A percentile compares a stretch with the other conserved stretches of the same genome.
These are phyloP conservation scores for Magallana ariakensis DNA, from an alignment of 1,140 invertebrate genomes.

Conservation along the genomic window DNA sequence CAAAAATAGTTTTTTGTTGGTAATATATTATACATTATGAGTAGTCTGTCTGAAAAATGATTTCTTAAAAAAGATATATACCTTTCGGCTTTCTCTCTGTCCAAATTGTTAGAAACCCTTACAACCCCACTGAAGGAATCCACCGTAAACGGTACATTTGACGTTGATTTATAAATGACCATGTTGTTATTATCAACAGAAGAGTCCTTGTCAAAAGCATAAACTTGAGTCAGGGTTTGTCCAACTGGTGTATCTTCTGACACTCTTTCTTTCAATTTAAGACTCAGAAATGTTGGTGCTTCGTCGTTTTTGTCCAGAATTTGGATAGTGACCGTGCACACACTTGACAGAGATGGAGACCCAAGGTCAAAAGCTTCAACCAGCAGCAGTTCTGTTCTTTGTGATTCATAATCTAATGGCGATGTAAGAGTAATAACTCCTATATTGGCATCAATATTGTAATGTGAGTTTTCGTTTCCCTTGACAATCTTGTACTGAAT, in stretches of 20 bases:
- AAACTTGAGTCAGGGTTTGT: conserved; percentile 55
- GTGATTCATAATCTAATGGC: conserved; percentile 89
- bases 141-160: conserved; percentile 60
- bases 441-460: conserved; percentile 51
- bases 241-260: conserved; percentile 53
- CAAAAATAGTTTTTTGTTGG: no score
- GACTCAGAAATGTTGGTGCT: conserved; percentile 60
- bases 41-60: neutral
- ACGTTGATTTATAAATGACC: conserved; percentile 48
- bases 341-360: conserved; percentile 33
- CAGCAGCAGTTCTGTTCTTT: conserved; percentile 79
- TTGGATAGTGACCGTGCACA: conserved; percentile 54
- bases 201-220: conserved; percentile 59
- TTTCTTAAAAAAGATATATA: neutral
- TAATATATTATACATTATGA: no score
- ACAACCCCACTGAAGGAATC: conserved; percentile 62
- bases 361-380: conserved; percentile 64
- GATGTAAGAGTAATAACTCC: conserved; percentile 55
- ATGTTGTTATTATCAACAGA: conserved; percentile 50
- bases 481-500: conserved; percentile 55
- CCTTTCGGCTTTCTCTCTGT: conserved; percentile 57
- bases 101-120: conserved; percentile 56
- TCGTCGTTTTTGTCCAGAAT: conserved; percentile 67
- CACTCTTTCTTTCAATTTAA: conserved; percentile 59
- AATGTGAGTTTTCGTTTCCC: conserved; percentile 56